Evolutionary conservation across 1,140 invertebrate genomes (phyloP).

Genomic region (Palaemon carinicauda): DNA sequence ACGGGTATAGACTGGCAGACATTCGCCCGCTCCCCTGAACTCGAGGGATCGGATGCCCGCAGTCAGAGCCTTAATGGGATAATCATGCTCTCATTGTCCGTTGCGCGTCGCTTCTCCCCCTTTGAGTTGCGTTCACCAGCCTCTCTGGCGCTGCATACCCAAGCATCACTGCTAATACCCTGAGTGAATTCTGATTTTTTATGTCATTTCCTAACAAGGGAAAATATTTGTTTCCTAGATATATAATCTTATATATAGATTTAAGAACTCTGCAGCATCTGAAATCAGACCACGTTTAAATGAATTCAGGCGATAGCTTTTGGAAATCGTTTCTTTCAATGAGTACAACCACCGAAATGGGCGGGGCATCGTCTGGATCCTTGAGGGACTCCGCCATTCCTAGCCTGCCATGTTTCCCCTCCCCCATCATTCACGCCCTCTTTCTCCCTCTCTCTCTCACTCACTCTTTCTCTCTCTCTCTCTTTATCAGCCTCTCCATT

Average conservation of each 20-base stretch:
- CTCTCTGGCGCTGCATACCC: background rate
- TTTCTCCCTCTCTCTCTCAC: background rate
- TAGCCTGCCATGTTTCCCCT: background rate
- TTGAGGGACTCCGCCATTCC: constrained; percentile 18
- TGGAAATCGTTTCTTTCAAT: background rate
- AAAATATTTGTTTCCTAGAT: too few species aligned
- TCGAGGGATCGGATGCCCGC: constrained; percentile 45
- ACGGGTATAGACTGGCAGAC: constrained; percentile 25
- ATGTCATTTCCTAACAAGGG: too few species aligned
- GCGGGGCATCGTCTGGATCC: constrained; percentile 18
- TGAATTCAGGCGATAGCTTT: background rate
- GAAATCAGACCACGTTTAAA: too few species aligned
- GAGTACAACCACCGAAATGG: background rate
- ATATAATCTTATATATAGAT: too few species aligned
- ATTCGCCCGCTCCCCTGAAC: constrained; percentile 1
- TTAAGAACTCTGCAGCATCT: too few species aligned
- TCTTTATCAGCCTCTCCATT: background rate
- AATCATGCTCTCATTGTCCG: constrained; percentile 51
- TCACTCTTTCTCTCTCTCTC: constrained; percentile 21
- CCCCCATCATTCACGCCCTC: constrained; percentile 6
- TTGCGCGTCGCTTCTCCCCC: background rate
- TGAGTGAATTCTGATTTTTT: background rate
- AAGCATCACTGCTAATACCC: background rate
- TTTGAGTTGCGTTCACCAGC: background rate
- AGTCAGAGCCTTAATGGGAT: constrained; percentile 50